Evolutionary conservation across 2,888 invertebrate genomes (phyloP).

Genomic region (Calameuta pallipes): DNA sequence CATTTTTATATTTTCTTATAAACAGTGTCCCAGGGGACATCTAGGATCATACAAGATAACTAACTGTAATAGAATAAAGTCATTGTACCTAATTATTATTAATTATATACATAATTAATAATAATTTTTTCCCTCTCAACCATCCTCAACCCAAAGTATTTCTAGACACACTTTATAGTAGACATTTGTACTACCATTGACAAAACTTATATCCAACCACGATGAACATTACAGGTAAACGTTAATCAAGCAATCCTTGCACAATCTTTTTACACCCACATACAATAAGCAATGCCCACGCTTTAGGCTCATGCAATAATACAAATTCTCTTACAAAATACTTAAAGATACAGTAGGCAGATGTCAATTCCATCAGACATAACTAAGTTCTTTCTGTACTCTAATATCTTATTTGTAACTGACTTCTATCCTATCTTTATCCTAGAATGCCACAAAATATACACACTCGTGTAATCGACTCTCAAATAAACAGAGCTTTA

Average conservation of each 20-base stretch:
- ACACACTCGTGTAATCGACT: background rate
- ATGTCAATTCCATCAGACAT: background rate
- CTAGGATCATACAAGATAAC: background rate
- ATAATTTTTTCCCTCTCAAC: background rate
- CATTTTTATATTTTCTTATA: background rate
- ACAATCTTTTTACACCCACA: background rate
- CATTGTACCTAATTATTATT: background rate
- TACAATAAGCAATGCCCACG: background rate
- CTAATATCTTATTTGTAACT: background rate
- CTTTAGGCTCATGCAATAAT: background rate
- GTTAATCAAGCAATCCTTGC: background rate
- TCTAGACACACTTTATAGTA: background rate
- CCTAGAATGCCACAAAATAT: background rate
- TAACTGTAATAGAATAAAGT: background rate
- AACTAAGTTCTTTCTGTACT: background rate
- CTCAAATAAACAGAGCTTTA: background rate
- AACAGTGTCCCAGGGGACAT: background rate
- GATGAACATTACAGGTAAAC: background rate
- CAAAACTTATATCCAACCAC: background rate
- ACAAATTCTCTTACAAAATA: background rate
- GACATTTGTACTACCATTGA: background rate
- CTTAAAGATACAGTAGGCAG: background rate
- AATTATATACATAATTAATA: background rate
- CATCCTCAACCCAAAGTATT: background rate
- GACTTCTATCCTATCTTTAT: background rate